Evolutionary conservation across 2,113 vertebrate species (phyloP).

Genomic region (Bucco capensis): DNA sequence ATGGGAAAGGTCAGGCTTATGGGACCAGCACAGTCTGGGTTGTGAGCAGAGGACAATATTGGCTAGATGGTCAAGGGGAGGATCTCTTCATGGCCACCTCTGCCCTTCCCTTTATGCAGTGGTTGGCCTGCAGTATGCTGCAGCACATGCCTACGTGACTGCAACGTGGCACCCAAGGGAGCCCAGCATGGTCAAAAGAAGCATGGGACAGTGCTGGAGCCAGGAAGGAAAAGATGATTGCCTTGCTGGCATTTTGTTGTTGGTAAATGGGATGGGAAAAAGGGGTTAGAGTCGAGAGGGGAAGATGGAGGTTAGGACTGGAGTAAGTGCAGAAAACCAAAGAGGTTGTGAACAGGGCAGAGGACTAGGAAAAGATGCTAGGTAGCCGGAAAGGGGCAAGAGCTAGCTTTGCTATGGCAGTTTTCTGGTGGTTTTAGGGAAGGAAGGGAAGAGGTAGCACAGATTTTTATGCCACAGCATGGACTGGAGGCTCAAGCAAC

Average conservation of each 20-base stretch:
- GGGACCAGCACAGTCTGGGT: background rate
- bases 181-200: background rate
- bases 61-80: background rate
- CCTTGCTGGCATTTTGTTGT: background rate
- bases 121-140: too few species aligned
- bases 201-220: background rate
- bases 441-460: background rate
- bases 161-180: background rate
- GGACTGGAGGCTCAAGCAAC: accelerated
- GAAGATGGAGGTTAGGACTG: background rate
- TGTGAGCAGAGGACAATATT: background rate
- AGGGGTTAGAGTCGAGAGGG: background rate
- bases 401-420: background rate
- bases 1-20: accelerated
- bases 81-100: background rate
- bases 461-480: background rate
- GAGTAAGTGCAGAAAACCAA: background rate
- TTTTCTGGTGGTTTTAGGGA: background rate
- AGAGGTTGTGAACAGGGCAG: background rate
- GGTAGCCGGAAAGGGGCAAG: background rate
- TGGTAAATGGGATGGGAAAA: background rate
- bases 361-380: background rate
- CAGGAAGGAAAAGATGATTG: background rate
- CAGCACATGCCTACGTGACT: accelerated
- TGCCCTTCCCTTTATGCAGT: background rate